Percentiles rank a stretch among this genome's conserved stretches.
Conservation (phyloP, 2,888 invertebrate genomes). For the Eulithis prunata region DNA sequence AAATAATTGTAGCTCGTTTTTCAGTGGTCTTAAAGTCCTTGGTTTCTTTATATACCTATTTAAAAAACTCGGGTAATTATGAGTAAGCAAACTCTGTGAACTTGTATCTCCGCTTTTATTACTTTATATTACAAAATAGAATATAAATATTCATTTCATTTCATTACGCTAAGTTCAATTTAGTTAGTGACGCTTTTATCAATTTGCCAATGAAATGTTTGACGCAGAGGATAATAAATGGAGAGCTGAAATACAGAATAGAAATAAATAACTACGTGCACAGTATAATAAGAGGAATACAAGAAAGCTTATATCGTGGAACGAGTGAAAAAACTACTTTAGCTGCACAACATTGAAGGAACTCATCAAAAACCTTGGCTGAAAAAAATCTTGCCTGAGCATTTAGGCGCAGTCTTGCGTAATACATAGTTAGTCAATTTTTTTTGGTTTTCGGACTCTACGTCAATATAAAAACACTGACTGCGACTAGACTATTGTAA, state of each 20-base stretch:
- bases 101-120: slow-evolving; percentile 48
- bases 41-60: slow-evolving; percentile 69
- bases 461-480: too few species aligned
- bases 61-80: slow-evolving; percentile 75
- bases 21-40: slow-evolving; percentile 76
- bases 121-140: slow-evolving; percentile 14
- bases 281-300: too few species aligned
- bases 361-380: too few species aligned
- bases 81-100: slow-evolving; percentile 67
- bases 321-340: too few species aligned
- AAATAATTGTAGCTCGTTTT: slow-evolving; percentile 78
- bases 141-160: slow-evolving; percentile 21
- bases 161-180: slow-evolving; percentile 10
- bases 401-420: too few species aligned
- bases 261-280: too few species aligned
- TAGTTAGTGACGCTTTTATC: slow-evolving; percentile 10
- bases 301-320: too few species aligned
- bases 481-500: too few species aligned
- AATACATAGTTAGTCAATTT: too few species aligned
- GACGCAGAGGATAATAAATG: neutral
- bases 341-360: too few species aligned
- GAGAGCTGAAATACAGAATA: neutral
- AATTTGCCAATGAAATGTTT: slow-evolving; percentile 22
- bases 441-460: too few species aligned
- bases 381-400: too few species aligned